These are phyloP conservation scores for Aquatica leii DNA, from an alignment of 2,888 invertebrate species.

Conservation along the genomic window DNA sequence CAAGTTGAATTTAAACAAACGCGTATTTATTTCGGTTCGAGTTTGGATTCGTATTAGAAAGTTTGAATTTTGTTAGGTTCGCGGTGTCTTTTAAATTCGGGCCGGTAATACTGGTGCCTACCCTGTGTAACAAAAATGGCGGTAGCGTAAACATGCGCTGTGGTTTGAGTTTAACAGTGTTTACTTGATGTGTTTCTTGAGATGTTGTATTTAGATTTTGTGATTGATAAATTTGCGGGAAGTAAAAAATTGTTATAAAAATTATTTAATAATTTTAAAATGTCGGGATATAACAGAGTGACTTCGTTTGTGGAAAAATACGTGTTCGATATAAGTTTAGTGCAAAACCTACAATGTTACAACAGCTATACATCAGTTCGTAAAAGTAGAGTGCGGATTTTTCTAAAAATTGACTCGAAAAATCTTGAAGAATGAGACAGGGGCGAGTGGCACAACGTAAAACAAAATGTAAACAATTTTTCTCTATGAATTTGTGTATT, in stretches of 20 bases:
- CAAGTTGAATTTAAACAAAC: no score
- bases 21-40: neutral
- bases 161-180: slow-evolving; percentile 62
- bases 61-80: slow-evolving; percentile 13
- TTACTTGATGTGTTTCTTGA: slow-evolving; percentile 62
- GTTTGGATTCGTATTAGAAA: neutral
- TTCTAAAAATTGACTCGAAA: slow-evolving; percentile 52
- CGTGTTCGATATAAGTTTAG: slow-evolving; percentile 45
- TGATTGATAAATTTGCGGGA: slow-evolving; percentile 39
- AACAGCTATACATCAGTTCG: slow-evolving; percentile 48
- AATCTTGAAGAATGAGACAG: slow-evolving; percentile 64
- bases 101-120: slow-evolving; percentile 49
- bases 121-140: slow-evolving; percentile 53
- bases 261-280: slow-evolving; percentile 47
- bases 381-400: slow-evolving; percentile 54
- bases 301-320: slow-evolving; percentile 46
- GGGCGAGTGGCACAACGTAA: slow-evolving; percentile 65
- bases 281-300: slow-evolving; percentile 46
- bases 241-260: slow-evolving; percentile 40
- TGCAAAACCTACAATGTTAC: slow-evolving; percentile 47
- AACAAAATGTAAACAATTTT: slow-evolving; percentile 63
- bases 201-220: slow-evolving; percentile 54
- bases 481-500: slow-evolving; percentile 36
- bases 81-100: slow-evolving; percentile 40
- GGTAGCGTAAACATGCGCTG: slow-evolving; percentile 59